Percentiles rank a stretch among this genome's conserved stretches.
These are phyloP conservation scores for Lepidochitona cinerea DNA, from an alignment of 2,888 invertebrate species.

Conservation along the genomic window DNA sequence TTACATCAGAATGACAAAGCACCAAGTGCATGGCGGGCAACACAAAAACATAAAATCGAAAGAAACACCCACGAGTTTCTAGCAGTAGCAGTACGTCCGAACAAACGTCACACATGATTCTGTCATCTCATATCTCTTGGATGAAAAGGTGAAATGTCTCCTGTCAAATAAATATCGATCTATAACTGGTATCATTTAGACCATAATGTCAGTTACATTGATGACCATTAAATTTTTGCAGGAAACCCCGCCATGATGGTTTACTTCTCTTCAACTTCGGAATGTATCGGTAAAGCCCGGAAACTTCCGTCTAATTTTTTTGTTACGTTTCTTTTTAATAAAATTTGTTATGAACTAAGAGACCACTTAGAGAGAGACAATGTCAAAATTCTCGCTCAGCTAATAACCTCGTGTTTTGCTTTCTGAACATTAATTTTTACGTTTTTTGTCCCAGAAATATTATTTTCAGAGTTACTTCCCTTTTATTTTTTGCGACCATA, in stretches of 20 bases:
- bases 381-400: too few relatives aligned
- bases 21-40: not conserved
- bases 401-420: too few relatives aligned
- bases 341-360: too few relatives aligned
- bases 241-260: conserved; percentile 23
- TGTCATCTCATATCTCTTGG: not conserved
- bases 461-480: too few relatives aligned
- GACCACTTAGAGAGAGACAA: too few relatives aligned
- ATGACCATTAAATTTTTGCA: not conserved
- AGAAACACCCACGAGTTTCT: conserved; percentile 80
- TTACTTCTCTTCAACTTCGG: not conserved
- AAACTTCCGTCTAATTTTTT: not conserved
- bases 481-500: too few relatives aligned
- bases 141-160: not conserved
- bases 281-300: not conserved
- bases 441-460: too few relatives aligned
- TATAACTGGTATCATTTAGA: not conserved
- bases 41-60: conserved; percentile 1
- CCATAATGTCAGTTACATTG: not conserved
- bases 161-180: not conserved
- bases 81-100: conserved; percentile 93
- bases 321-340: not conserved
- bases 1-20: not conserved
- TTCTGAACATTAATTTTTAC: too few relatives aligned
- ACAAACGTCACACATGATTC: conserved; percentile 93